Base-by-base conservation (phyloP, 2,797 vertebrate species). In the Echiichthys vipera region DNA sequence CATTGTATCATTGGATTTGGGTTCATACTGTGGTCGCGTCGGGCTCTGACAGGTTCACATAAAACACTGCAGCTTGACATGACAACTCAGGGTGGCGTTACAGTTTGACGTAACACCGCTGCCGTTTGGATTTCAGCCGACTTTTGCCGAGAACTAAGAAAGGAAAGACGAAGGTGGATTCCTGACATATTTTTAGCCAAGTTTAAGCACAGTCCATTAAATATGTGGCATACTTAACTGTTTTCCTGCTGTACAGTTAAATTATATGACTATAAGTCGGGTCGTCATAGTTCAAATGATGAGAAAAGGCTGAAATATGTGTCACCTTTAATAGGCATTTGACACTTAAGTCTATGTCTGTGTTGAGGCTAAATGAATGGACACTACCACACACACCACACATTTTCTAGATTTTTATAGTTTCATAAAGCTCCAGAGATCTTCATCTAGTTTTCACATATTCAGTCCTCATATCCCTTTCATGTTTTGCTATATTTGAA, bases 121-220 rank as follows among this genome's bases (percentile, higher is more conserved):
- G 2, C 4, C 42, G 84, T 72, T 84, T 85, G 65, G 58, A 74
- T 90, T 86, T 90, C 71, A 0, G 34, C 15, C 36, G 5, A 8
- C 61, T 78, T 82, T 77, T 76, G 34, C 82, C 54, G 74, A 74
- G 83, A 82, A 83, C 83, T 83, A 83, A 80, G 75, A 88, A 79
- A 83, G 43, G 78, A 79, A 78, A 42, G 59, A 69, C 64, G 65
- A 34, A 36, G 9, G 58, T 54, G 53, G 39, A 76, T 76, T 80
- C 61, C 55, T 82, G 25, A 46, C 18, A 18, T 73, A 55, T 70
- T 71, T 64, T 76, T 76, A 66, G 72, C 24, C 3, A 15, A 49
- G 32, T 15, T 54, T 39, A 70, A 69, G 8, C 1, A n/a, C 39
- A 17, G 24, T 42, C 51, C 36, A 13, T 42, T 24, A 43, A 42